Evolutionary conservation across 2,797 vertebrate genomes (phyloP).

Genomic region (Selene dorsalis): DNA sequence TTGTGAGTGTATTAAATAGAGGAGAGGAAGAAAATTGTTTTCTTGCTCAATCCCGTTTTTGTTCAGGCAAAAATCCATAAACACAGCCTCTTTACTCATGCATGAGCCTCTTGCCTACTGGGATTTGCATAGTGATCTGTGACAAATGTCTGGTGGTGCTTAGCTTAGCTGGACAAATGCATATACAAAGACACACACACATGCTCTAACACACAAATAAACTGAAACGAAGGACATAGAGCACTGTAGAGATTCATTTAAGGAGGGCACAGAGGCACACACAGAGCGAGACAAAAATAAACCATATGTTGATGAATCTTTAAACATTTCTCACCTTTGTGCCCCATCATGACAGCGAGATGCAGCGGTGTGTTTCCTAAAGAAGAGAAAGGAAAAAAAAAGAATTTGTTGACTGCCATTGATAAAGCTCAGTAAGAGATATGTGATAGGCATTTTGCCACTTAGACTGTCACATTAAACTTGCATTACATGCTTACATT

Average conservation of each 20-base stretch:
- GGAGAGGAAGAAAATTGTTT: slow-evolving; percentile 11
- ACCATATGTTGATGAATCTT: neutral
- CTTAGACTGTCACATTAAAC: slow-evolving; percentile 7
- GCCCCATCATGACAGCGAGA: slow-evolving; percentile 98
- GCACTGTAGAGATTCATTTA: neutral
- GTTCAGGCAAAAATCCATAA: slow-evolving; percentile 26
- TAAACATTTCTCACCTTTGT: slow-evolving; percentile 91
- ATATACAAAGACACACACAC: slow-evolving; percentile 31
- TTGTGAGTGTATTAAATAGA: neutral
- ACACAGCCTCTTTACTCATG: slow-evolving; percentile 49
- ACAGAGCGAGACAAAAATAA: slow-evolving; percentile 40
- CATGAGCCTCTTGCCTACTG: slow-evolving; percentile 46
- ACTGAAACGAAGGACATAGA: slow-evolving; percentile 1
- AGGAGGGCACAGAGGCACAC: slow-evolving; percentile 1
- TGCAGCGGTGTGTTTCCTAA: slow-evolving; percentile 98
- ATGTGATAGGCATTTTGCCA: slow-evolving; percentile 14
- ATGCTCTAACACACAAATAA: slow-evolving; percentile 1
- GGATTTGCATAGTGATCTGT: slow-evolving; percentile 56
- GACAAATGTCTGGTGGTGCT: slow-evolving; percentile 49
- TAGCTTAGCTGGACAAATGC: slow-evolving; percentile 27
- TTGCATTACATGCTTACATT: slow-evolving; percentile 43
- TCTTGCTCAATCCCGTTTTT: slow-evolving; percentile 20
- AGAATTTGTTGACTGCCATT: slow-evolving; percentile 30
- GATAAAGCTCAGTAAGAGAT: slow-evolving; percentile 24
- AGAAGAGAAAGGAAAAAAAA: slow-evolving; percentile 20